Evolutionary conservation across 2,113 vertebrate species (phyloP).

Genomic region (Callionymus lyra): DNA sequence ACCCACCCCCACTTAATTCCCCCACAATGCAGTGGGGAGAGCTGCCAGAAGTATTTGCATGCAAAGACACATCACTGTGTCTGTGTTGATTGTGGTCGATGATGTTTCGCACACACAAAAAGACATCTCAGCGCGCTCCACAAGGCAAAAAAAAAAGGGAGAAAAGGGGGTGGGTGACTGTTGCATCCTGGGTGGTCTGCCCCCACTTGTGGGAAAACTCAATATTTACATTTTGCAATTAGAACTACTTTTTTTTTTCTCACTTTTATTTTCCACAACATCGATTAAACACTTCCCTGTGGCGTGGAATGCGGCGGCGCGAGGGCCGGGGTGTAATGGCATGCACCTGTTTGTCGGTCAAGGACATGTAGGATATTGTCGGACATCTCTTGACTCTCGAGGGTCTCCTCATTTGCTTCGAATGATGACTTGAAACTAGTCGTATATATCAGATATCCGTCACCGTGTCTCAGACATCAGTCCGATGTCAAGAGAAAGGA

Average conservation of each 20-base stretch:
- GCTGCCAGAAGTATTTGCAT: conserved; percentile 55
- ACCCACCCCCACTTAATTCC: conserved; percentile 41
- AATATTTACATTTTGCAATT: conserved; percentile 83
- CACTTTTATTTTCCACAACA: conserved; percentile 72
- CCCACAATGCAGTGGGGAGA: conserved; percentile 42
- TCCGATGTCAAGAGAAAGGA: conserved; percentile 25
- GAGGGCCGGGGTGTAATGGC: conserved; percentile 25
- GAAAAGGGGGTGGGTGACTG: conserved; percentile 55
- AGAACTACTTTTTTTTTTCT: conserved; percentile 72
- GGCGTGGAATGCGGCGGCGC: conserved; percentile 34
- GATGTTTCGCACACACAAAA: conserved; percentile 66
- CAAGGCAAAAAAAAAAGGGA: conserved; percentile 54
- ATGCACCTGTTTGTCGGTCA: conserved; percentile 64
- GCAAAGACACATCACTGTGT: conserved; percentile 54
- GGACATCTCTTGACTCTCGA: too few species aligned
- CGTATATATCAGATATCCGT: too few species aligned
- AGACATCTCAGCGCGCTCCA: conserved; percentile 58
- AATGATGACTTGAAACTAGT: too few species aligned
- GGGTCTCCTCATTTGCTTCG: too few species aligned
- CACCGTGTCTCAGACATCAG: conserved; percentile 38
- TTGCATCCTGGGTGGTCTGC: conserved; percentile 78
- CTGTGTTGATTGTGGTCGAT: conserved; percentile 54
- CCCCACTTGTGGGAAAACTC: conserved; percentile 78
- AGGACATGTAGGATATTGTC: too few species aligned
- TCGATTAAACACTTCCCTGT: conserved; percentile 54